phyloP scores from a whole-genome alignment of 1,140 invertebrate species.

The Neelides sp. region DNA sequence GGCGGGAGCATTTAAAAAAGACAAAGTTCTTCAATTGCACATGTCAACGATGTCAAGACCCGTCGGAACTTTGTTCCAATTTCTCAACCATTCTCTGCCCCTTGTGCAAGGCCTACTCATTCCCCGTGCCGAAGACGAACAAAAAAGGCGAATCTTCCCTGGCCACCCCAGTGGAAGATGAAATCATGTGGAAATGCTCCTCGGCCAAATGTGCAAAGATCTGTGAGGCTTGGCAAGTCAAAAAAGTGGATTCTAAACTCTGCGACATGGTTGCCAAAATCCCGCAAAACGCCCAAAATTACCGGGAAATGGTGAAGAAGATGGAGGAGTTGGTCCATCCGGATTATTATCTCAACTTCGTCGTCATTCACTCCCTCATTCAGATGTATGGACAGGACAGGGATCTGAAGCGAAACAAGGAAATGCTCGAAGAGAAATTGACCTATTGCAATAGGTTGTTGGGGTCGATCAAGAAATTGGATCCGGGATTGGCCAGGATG shows the following conservation, averaged over 20 bases:
- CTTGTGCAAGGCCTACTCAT: slow-evolving; percentile 10
- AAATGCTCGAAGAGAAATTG: slow-evolving; percentile 26
- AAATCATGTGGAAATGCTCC: slow-evolving; percentile 20
- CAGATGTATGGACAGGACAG: slow-evolving; percentile 24
- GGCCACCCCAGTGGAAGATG: background rate
- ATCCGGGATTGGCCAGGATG: slow-evolving; percentile 23
- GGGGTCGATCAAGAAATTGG: slow-evolving; percentile 17
- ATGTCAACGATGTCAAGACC: slow-evolving; percentile 33
- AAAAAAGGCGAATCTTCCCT: background rate
- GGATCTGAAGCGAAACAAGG: slow-evolving; percentile 4
- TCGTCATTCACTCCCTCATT: slow-evolving; percentile 25
- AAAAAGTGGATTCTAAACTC: slow-evolving; percentile 25
- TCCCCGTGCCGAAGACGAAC: slow-evolving; percentile 10
- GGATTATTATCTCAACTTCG: slow-evolving; percentile 27
- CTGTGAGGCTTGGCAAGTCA: slow-evolving; percentile 25
- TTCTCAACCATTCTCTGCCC: slow-evolving; percentile 29
- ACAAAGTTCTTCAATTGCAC: slow-evolving; percentile 35
- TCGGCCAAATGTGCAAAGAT: slow-evolving; percentile 18
- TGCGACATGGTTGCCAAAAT: slow-evolving; percentile 21
- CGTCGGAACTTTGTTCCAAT: slow-evolving; percentile 31
- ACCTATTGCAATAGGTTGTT: slow-evolving; percentile 23
- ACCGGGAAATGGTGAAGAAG: slow-evolving; percentile 14
- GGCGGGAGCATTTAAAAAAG: slow-evolving; percentile 33
- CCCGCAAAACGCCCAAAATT: slow-evolving; percentile 8
- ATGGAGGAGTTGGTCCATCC: slow-evolving; percentile 28